phyloP scores from a whole-genome alignment of 2,888 invertebrate genomes.

The Metacarcinus magister region DNA sequence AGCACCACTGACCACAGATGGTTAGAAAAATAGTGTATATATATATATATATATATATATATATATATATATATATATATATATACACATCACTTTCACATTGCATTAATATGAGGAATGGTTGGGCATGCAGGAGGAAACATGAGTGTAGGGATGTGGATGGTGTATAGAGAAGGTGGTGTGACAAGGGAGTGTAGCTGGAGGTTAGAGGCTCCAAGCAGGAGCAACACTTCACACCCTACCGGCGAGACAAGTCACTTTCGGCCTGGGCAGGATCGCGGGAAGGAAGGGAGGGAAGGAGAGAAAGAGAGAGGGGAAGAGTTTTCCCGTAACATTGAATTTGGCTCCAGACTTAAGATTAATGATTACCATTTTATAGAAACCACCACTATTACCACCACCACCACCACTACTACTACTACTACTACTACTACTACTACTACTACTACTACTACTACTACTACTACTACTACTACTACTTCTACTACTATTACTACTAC shows the following conservation, averaged over 20 bases:
- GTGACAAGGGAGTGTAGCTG: not conserved
- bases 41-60: too few relatives aligned
- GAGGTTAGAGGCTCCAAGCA: not conserved
- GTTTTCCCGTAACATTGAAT: not conserved
- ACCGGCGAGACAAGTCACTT: not conserved
- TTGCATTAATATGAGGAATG: too few relatives aligned
- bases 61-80: too few relatives aligned
- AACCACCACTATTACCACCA: too few relatives aligned
- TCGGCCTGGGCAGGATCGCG: not conserved
- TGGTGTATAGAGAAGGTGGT: not conserved
- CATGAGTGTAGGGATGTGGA: not conserved
- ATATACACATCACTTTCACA: not conserved
- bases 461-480: not conserved
- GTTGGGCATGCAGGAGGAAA: too few relatives aligned
- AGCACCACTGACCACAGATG: too few relatives aligned
- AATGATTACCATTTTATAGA: too few relatives aligned
- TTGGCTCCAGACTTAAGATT: not conserved
- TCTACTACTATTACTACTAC: not conserved
- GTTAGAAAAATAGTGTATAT: too few relatives aligned
- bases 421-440: conserved; percentile 18
- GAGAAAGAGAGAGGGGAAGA: not conserved
- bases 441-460: not conserved
- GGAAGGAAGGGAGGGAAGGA: not conserved
- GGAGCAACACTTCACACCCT: not conserved
- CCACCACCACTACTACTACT: not conserved